Conservation (phyloP, 2,113 vertebrate genomes). For the Eolophus roseicapilla region DNA sequence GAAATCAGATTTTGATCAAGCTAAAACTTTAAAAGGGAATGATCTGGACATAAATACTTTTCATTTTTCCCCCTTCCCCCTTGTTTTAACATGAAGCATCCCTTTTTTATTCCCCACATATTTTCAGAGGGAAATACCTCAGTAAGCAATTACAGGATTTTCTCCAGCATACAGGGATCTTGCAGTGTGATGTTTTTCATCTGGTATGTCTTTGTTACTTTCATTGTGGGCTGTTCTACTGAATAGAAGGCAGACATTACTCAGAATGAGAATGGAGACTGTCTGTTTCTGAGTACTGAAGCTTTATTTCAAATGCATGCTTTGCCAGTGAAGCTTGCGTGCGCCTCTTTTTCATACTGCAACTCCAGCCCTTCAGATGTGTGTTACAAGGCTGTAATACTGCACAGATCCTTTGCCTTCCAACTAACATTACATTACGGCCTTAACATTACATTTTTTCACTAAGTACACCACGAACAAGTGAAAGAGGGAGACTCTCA, state of each 20-base stretch:
- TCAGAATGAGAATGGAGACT: conserved; percentile 81
- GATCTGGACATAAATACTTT: conserved; percentile 12
- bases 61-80: not conserved
- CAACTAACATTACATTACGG: not conserved
- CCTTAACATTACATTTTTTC: not conserved
- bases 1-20: conserved; percentile 43
- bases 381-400: conserved; percentile 6
- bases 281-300: conserved; percentile 79
- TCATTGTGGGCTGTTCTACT: conserved; percentile 72
- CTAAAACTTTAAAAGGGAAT: conserved; percentile 9
- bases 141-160: conserved; percentile 53
- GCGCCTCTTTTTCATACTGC: conserved; percentile 25
- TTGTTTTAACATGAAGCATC: not conserved
- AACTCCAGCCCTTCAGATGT: conserved; percentile 33
- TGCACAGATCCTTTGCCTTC: conserved; percentile 6
- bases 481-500: not conserved
- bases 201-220: conserved; percentile 79
- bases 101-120: not conserved
- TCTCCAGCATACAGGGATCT: conserved; percentile 63
- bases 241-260: conserved; percentile 86
- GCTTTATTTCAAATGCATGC: conserved; percentile 75
- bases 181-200: conserved; percentile 81
- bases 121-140: conserved; percentile 49
- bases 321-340: conserved; percentile 65
- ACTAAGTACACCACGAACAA: not conserved